A percentile compares a stretch with the other conserved stretches of the same genome.
Evolutionary conservation across 2,888 invertebrate genomes (phyloP).

Genomic region (Agrotis segetum): DNA sequence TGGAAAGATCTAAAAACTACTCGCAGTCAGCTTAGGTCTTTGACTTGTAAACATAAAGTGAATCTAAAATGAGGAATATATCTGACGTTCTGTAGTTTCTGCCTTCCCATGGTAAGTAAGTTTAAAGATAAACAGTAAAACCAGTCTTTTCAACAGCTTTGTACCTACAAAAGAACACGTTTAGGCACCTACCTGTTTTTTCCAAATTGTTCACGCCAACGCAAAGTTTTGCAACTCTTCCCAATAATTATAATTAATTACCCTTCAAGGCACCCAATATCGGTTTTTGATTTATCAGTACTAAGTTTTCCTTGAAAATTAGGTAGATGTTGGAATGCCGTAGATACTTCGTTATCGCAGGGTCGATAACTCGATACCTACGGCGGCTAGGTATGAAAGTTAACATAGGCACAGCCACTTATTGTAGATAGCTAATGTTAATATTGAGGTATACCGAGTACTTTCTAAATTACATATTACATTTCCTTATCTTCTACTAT

Average conservation of each 20-base stretch:
- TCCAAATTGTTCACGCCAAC: background rate
- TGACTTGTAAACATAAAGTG: background rate
- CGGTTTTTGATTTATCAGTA: slow-evolving; percentile 39
- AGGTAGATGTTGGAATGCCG: slow-evolving; percentile 6
- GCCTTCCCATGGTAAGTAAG: too few species aligned
- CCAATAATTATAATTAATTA: slow-evolving; percentile 45
- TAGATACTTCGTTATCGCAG: slow-evolving; percentile 48
- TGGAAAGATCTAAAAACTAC: background rate
- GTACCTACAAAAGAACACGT: background rate
- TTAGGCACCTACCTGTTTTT: background rate
- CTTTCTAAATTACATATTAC: too few species aligned
- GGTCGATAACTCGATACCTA: slow-evolving; percentile 30
- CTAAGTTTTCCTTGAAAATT: slow-evolving; percentile 47
- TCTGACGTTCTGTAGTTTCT: too few species aligned
- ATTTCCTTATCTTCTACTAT: too few species aligned
- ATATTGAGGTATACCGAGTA: slow-evolving; percentile 37
- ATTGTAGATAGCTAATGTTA: slow-evolving; percentile 53
- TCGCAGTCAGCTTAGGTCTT: background rate
- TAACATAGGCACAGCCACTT: slow-evolving; percentile 42
- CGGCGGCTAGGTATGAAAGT: slow-evolving; percentile 43
- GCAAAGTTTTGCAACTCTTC: slow-evolving; percentile 39
- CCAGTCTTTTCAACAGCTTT: background rate
- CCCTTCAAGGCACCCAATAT: slow-evolving; percentile 29
- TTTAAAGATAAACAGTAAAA: too few species aligned
- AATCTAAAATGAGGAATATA: too few species aligned